Evolutionary conservation across 2,888 invertebrate species (phyloP).

Genomic region (Trachelus troglodyta): DNA sequence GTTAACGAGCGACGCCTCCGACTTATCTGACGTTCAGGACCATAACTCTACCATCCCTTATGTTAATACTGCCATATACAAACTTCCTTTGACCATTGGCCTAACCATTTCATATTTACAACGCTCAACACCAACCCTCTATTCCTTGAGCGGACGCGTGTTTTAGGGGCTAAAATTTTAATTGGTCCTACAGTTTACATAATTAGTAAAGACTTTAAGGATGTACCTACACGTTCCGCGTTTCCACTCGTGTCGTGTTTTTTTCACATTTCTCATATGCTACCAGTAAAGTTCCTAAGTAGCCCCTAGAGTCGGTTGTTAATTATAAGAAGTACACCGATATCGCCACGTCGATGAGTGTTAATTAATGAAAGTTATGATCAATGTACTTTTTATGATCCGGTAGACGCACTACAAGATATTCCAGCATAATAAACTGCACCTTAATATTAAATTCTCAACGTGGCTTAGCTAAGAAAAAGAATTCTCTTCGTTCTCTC

Average conservation of each 20-base stretch:
- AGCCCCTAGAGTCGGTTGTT: slow-evolving; percentile 8
- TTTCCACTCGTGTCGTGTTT: neutral
- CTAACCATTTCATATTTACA: slow-evolving; percentile 4
- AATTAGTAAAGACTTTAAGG: slow-evolving; percentile 38
- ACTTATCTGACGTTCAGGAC: slow-evolving; percentile 21
- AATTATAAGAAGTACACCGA: slow-evolving; percentile 20
- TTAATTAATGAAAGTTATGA: slow-evolving; percentile 17
- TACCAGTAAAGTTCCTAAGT: neutral
- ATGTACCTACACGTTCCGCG: slow-evolving; percentile 3
- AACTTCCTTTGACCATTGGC: slow-evolving; percentile 1
- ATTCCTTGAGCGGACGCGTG: slow-evolving; percentile 31
- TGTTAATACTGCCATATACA: neutral
- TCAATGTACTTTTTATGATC: slow-evolving; percentile 3
- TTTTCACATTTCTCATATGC: neutral
- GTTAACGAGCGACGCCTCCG: slow-evolving; percentile 31
- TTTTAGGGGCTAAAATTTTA: slow-evolving; percentile 41
- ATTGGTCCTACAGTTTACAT: slow-evolving; percentile 44
- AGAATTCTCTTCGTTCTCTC: neutral
- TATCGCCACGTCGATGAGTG: slow-evolving; percentile 20
- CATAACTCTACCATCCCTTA: slow-evolving; percentile 16
- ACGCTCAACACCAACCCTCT: neutral
- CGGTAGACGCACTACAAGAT: neutral
- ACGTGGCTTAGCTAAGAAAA: neutral
- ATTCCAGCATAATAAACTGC: neutral
- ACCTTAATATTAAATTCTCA: neutral